A percentile compares a stretch with the other conserved stretches of the same genome.
These are phyloP conservation scores for Sebastes kiyomatsui DNA, from an alignment of 2,797 vertebrate genomes.

Conservation along the genomic window DNA sequence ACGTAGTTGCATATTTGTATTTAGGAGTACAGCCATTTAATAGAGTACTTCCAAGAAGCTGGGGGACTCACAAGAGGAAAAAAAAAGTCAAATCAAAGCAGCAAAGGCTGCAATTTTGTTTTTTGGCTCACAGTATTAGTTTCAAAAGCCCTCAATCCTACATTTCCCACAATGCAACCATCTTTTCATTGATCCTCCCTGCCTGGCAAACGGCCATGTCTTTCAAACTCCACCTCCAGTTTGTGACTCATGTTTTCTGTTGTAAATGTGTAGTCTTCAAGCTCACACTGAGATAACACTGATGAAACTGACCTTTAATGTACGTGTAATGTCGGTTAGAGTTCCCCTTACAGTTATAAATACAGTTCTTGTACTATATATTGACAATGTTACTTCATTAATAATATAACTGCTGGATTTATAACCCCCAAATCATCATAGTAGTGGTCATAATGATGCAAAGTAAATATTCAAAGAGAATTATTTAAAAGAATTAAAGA, in stretches of 20 bases:
- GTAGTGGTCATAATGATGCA: background rate
- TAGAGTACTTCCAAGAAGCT: background rate
- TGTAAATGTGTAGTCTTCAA: background rate
- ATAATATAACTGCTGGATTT: background rate
- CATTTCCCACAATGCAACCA: background rate
- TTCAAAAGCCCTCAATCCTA: background rate
- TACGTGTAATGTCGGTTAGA: background rate
- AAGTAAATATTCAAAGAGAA: background rate
- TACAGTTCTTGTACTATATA: background rate
- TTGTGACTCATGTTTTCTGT: slow-evolving; percentile 3
- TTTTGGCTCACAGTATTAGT: background rate
- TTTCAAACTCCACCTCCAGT: background rate
- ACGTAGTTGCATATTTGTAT: background rate
- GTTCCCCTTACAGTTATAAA: background rate
- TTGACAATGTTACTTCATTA: background rate
- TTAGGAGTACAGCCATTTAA: background rate
- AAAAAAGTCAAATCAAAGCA: background rate
- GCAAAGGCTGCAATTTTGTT: background rate
- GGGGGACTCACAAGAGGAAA: background rate
- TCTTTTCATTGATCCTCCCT: background rate
- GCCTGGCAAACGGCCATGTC: background rate
- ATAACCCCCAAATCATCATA: background rate
- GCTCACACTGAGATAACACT: background rate
- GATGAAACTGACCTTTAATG: slow-evolving; percentile 10
- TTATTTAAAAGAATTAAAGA: background rate